Evolutionary conservation across 2,888 invertebrate genomes (phyloP).

Genomic region (Scaptomyza polygonia): DNA sequence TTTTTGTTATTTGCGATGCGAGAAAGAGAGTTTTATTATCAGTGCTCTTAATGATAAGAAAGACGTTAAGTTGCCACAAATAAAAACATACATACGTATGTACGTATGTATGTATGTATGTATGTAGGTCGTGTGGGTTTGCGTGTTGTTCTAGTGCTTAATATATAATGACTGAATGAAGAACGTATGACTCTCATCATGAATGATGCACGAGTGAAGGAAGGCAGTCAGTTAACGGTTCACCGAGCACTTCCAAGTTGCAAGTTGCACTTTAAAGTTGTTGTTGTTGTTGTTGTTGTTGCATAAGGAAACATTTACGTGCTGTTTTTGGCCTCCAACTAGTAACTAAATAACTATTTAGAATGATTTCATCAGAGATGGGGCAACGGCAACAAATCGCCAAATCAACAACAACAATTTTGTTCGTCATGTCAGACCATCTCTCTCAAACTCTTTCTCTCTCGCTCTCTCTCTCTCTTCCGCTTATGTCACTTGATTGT

Average conservation of each 20-base stretch:
- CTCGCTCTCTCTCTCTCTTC: neutral
- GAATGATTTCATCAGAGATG: conserved; percentile 71
- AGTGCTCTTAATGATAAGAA: conserved; percentile 17
- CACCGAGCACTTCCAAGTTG: conserved; percentile 34
- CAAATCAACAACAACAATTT: conserved; percentile 8
- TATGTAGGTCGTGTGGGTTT: conserved; percentile 36
- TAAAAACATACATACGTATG: neutral
- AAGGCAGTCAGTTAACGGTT: conserved; percentile 54
- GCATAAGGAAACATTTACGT: conserved; percentile 49
- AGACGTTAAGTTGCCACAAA: conserved; percentile 16
- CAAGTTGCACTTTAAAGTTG: neutral
- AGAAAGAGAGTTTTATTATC: conserved; percentile 2
- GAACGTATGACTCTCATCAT: conserved; percentile 43
- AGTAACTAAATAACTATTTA: conserved; percentile 53
- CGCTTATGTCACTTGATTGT: conserved; percentile 56
- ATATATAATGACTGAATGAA: conserved; percentile 11
- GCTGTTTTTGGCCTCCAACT: conserved; percentile 25
- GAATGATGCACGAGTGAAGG: conserved; percentile 52
- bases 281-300: conserved; percentile 12
- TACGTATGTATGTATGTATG: neutral
- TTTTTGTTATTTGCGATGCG: neutral
- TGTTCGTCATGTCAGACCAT: neutral
- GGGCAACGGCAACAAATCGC: conserved; percentile 45
- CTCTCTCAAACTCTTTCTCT: neutral
- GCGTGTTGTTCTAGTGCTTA: conserved; percentile 19